Conservation (phyloP, 2,888 invertebrate genomes). For the Druceiella hillmani region DNA sequence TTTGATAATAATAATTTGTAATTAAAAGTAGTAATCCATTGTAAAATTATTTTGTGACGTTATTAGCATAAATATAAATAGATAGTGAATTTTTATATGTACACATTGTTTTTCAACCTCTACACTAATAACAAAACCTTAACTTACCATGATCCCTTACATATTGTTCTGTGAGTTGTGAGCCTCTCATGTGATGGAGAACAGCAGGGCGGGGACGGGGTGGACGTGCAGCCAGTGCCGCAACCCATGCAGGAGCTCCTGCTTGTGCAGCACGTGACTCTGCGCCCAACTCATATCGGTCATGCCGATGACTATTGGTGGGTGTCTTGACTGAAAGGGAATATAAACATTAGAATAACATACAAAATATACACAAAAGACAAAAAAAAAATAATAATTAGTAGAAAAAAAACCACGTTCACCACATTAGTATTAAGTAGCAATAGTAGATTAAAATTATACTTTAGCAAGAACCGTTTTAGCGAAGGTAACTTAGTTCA, state of each 20-base stretch:
- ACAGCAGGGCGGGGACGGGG: slow-evolving; percentile 35
- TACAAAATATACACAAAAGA: too few relatives aligned
- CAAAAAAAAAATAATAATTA: neutral
- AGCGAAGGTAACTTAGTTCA: too few relatives aligned
- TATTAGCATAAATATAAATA: neutral
- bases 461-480: too few relatives aligned
- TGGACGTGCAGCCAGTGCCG: slow-evolving; percentile 38
- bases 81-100: neutral
- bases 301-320: slow-evolving; percentile 48
- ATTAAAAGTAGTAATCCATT: neutral
- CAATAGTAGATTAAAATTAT: too few relatives aligned
- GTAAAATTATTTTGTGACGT: neutral
- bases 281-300: slow-evolving; percentile 46
- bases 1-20: too few relatives aligned
- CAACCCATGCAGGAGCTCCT: slow-evolving; percentile 46
- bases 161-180: slow-evolving; percentile 44
- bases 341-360: neutral
- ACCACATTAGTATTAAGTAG: neutral
- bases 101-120: neutral
- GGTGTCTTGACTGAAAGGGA: slow-evolving; percentile 41
- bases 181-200: slow-evolving; percentile 34
- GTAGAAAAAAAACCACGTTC: neutral
- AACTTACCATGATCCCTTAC: slow-evolving; percentile 42
- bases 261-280: slow-evolving; percentile 41
- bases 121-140: neutral